Percentiles rank a stretch among this genome's conserved stretches.
These are phyloP conservation scores for Calcarius lapponicus DNA, from an alignment of 2,797 vertebrate genomes.

Conservation along the genomic window DNA sequence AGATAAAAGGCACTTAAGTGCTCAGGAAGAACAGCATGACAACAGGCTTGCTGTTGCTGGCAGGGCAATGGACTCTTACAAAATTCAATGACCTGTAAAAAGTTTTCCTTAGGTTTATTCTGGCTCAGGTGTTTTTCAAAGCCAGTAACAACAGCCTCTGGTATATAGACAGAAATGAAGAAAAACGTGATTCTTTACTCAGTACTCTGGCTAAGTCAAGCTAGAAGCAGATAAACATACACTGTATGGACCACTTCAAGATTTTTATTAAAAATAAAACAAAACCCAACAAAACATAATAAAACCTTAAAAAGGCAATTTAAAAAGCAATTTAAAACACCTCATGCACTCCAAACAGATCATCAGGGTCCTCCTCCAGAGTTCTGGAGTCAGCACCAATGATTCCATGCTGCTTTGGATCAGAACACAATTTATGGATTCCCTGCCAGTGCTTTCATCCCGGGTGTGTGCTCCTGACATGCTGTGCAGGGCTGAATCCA, in stretches of 20 bases:
- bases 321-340: not conserved
- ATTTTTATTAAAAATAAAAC: not conserved
- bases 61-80: not conserved
- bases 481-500: not conserved
- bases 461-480: fast-evolving
- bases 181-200: not conserved
- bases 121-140: not conserved
- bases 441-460: not conserved
- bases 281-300: not conserved
- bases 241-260: not conserved
- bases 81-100: not conserved
- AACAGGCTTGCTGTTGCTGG: fast-evolving
- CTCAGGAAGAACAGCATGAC: not conserved
- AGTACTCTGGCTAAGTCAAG: not conserved
- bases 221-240: not conserved
- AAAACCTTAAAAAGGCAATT: not conserved
- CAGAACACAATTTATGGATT: not conserved
- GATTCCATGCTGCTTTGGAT: not conserved
- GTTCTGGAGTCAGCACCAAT: not conserved
- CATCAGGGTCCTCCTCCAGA: not conserved
- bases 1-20: not conserved
- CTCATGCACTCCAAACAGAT: not conserved
- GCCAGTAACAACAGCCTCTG: not conserved
- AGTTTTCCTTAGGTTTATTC: not conserved
- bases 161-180: fast-evolving